A percentile compares a stretch with the other conserved stretches of the same genome.
Conservation (phyloP, 2,797 vertebrate species). For the Coracias cyanogaster region DNA sequence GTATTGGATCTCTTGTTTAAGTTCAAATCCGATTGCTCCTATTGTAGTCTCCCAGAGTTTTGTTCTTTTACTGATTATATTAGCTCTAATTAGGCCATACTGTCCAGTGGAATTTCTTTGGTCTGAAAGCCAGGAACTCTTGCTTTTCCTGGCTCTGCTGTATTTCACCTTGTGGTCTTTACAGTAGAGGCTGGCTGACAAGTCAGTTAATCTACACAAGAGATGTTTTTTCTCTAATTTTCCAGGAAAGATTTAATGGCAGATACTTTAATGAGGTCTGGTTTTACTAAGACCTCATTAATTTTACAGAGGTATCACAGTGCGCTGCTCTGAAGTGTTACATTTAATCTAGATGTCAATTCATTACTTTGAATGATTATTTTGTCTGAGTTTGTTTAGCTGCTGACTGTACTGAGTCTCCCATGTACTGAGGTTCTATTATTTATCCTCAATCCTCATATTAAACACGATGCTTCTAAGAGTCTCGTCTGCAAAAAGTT, state of each 20-base stretch:
- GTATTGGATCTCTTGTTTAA: not conserved
- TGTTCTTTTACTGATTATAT: not conserved
- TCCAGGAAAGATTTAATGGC: slow-evolving; percentile 47
- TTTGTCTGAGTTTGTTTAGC: slow-evolving; percentile 32
- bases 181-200: slow-evolving; percentile 60
- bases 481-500: not conserved
- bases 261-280: slow-evolving; percentile 45
- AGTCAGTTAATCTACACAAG: slow-evolving; percentile 31
- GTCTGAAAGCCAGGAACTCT: slow-evolving; percentile 6
- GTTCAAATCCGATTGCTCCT: not conserved
- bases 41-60: not conserved
- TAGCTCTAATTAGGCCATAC: not conserved
- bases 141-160: not conserved
- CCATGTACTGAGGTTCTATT: not conserved
- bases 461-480: not conserved
- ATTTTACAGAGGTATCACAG: slow-evolving; percentile 36
- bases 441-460: not conserved
- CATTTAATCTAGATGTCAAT: slow-evolving; percentile 13
- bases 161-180: slow-evolving; percentile 24
- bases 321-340: not conserved
- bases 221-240: slow-evolving; percentile 21
- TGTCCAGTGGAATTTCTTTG: slow-evolving; percentile 22
- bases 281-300: slow-evolving; percentile 35
- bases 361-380: slow-evolving; percentile 8
- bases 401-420: not conserved